Base-by-base conservation (phyloP, 1,140 invertebrate genomes). In the Portunus trituberculatus region DNA sequence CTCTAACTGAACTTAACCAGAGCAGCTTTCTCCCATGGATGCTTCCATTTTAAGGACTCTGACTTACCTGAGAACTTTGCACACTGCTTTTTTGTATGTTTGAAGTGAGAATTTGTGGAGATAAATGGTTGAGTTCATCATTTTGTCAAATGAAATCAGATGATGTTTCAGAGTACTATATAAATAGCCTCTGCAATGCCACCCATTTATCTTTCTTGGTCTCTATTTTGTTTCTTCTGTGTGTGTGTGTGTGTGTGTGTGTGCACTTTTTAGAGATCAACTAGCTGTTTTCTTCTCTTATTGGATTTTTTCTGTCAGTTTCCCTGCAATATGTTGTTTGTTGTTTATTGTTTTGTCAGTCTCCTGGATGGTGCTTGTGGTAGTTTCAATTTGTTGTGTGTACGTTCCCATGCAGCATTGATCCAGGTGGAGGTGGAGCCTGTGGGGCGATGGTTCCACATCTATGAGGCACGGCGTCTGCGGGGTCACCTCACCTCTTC, bases 371-470 rank as follows among this genome's bases (percentile, higher is more conserved):
- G 45, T 48, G 25, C n/a, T 67, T 0, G n/a, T 82, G 8, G 29
- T 92, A 28, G 0, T 16, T 7, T 12, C 20, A 28, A 12, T 39
- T 87, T 52, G 0, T n/a, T 12, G 82, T 84, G 29, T 67, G 2
- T 82, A 32, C 29, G 83, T 91, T 94, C 83, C 94, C 25, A 28
- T 46, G 12, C 89, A 96, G 96, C 82, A 31, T 67, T 96, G 8
- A 91, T 95, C 82, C 94, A 95, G 48, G 94, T 96, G 28, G 96
- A 96, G 84, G 96, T 97, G 84, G 97, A 97, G 95, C 97, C 97
- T 91, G 97, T 97, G 45, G 97, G 97, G 14, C 96, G 96, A 67
- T 97, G 97, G 97, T 97, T 97, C 96, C 95, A 96, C 45, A 97
- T 97, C 93, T 96, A 96, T 32, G 96, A 97, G 83, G 96, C 96